Conservation (phyloP, 2,113 vertebrate species). For the Myrmecobius fasciatus region DNA sequence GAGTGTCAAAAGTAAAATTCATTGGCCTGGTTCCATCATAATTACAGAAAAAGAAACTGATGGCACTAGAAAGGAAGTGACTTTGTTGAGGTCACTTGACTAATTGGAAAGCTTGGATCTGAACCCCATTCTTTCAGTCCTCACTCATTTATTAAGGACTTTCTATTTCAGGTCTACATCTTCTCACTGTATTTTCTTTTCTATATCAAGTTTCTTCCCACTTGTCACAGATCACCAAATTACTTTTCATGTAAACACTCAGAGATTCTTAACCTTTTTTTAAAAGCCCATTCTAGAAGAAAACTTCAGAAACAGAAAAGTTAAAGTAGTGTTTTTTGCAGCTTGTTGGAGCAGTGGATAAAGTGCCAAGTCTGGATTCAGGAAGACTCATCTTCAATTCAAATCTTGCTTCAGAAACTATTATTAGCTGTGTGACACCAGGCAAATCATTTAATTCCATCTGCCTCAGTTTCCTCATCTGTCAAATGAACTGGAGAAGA, state of each 20-base stretch:
- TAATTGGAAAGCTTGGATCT: not conserved
- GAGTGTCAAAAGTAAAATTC: not conserved
- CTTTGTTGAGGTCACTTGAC: not conserved
- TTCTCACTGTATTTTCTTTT: not conserved
- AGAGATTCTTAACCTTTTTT: not conserved
- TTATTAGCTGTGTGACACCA: too few species aligned
- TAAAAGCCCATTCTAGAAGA: not conserved
- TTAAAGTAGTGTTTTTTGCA: not conserved
- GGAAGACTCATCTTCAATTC: too few species aligned
- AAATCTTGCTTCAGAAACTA: too few species aligned
- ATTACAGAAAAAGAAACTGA: not conserved
- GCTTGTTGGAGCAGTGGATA: too few species aligned
- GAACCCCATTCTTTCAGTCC: not conserved
- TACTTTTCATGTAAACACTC: not conserved
- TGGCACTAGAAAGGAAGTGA: not conserved
- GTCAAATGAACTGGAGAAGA: not conserved
- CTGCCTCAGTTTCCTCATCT: not conserved
- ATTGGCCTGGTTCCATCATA: not conserved
- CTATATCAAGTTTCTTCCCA: not conserved
- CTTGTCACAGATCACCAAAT: not conserved
- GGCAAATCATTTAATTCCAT: too few species aligned
- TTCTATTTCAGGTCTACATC: not conserved
- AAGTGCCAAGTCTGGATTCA: too few species aligned
- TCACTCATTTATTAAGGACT: not conserved
- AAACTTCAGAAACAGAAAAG: not conserved